Conservation (phyloP, 2,113 vertebrate species). For the Corvus hawaiiensis region DNA sequence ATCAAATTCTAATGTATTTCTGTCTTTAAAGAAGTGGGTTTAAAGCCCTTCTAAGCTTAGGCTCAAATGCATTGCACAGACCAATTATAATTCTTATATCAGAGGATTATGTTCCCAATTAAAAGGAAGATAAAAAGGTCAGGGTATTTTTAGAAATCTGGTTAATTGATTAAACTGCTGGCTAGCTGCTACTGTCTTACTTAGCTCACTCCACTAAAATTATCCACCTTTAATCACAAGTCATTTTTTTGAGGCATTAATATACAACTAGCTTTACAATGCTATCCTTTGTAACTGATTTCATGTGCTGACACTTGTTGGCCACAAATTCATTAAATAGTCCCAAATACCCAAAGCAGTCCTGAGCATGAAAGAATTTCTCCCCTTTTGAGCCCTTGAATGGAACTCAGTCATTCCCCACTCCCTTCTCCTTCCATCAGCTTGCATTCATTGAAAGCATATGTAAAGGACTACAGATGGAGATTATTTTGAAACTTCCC, state of each 20-base stretch:
- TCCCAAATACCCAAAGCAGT: neutral
- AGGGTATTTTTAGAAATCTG: slow-evolving; percentile 3
- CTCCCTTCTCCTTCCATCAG: neutral
- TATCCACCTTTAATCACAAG: neutral
- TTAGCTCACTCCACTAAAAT: neutral
- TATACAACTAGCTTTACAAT: neutral
- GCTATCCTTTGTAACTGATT: neutral
- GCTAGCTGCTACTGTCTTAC: neutral
- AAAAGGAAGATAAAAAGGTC: neutral
- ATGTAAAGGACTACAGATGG: neutral
- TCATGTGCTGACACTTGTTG: neutral
- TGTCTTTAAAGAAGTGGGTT: neutral
- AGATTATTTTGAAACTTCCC: neutral
- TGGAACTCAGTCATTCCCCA: neutral
- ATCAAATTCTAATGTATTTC: neutral
- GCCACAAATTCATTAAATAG: neutral
- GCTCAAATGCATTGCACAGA: neutral
- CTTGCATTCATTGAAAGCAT: neutral
- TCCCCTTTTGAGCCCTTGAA: neutral
- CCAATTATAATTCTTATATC: slow-evolving; percentile 27
- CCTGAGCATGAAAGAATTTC: neutral
- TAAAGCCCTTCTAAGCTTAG: neutral
- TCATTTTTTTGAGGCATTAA: neutral
- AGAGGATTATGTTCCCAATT: slow-evolving; percentile 19
- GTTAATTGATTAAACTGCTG: slow-evolving; percentile 33